Percentiles rank a stretch among this genome's conserved stretches.
These are phyloP conservation scores for Scarus forsteni DNA, from an alignment of 2,797 vertebrate genomes.

Conservation along the genomic window DNA sequence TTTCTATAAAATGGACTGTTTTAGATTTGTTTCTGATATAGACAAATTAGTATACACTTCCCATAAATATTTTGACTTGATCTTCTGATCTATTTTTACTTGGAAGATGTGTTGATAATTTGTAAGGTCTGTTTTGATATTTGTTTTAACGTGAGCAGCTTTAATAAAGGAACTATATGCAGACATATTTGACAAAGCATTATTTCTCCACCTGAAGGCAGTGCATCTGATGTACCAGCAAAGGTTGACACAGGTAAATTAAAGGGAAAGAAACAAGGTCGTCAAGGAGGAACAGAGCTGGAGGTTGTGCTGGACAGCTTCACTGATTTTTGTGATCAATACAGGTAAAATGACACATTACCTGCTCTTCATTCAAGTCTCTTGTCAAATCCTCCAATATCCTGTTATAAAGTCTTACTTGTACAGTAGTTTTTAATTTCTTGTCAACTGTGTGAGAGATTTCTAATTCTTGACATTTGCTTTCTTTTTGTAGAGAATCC, in stretches of 20 bases:
- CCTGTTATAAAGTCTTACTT: too few relatives aligned
- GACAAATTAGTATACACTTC: too few relatives aligned
- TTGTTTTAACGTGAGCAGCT: too few relatives aligned
- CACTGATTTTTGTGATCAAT: slow-evolving; percentile 62
- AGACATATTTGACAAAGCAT: background rate
- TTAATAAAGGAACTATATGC: background rate
- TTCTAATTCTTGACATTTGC: background rate
- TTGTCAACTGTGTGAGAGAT: background rate
- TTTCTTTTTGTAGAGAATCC: slow-evolving; percentile 55
- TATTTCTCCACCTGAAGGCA: slow-evolving; percentile 17
- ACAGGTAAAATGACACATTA: slow-evolving; percentile 54
- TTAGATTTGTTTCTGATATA: too few relatives aligned
- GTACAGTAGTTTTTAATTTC: background rate
- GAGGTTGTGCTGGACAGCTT: slow-evolving; percentile 70
- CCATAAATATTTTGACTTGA: too few relatives aligned
- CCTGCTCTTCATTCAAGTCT: background rate
- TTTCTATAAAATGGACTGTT: too few relatives aligned
- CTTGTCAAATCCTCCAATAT: background rate
- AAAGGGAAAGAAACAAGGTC: background rate
- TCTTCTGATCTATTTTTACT: too few relatives aligned
- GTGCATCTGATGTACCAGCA: background rate
- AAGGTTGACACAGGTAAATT: background rate
- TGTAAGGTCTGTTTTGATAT: background rate
- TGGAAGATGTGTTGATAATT: too few relatives aligned
- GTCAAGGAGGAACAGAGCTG: slow-evolving; percentile 25